phyloP scores from a whole-genome alignment of 1,140 invertebrate genomes.

The Euborellia annulipes region DNA sequence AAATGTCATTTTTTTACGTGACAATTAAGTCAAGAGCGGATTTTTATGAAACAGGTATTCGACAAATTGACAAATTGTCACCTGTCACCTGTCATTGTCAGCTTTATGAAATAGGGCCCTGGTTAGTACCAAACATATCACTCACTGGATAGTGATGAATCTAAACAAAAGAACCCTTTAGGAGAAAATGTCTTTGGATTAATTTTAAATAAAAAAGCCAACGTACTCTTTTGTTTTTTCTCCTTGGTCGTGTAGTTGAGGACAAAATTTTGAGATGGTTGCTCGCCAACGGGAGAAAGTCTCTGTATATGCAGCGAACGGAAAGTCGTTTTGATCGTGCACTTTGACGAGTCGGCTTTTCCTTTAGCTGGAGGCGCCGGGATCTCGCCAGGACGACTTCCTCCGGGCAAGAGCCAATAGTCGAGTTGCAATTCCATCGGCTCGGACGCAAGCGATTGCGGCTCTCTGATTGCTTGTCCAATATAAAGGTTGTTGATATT shows the following conservation, averaged over 20 bases:
- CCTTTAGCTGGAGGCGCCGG: slow-evolving; percentile 4
- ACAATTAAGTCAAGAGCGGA: too few species aligned
- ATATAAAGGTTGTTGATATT: slow-evolving; percentile 24
- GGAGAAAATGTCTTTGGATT: too few species aligned
- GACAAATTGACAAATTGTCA: too few species aligned
- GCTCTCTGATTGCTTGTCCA: neutral
- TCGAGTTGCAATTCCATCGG: slow-evolving; percentile 85
- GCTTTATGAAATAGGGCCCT: too few species aligned
- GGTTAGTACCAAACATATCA: too few species aligned
- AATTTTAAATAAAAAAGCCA: too few species aligned
- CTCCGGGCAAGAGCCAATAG: slow-evolving; percentile 59
- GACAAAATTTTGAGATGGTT: slow-evolving; percentile 35
- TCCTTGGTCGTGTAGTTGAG: slow-evolving; percentile 84
- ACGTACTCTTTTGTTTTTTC: slow-evolving; percentile 87
- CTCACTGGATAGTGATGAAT: too few species aligned
- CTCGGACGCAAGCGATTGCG: slow-evolving; percentile 34
- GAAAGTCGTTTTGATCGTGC: slow-evolving; percentile 64
- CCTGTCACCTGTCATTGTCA: too few species aligned
- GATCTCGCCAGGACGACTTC: slow-evolving; percentile 9
- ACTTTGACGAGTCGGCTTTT: slow-evolving; percentile 31
- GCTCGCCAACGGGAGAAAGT: slow-evolving; percentile 28
- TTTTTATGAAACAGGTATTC: too few species aligned
- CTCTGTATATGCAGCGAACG: slow-evolving; percentile 61
- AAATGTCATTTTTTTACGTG: too few species aligned
- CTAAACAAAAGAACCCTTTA: too few species aligned